A percentile compares a stretch with the other conserved stretches of the same genome.
Evolutionary conservation across 2,888 invertebrate species (phyloP).

Genomic region (Ctena decussata): DNA sequence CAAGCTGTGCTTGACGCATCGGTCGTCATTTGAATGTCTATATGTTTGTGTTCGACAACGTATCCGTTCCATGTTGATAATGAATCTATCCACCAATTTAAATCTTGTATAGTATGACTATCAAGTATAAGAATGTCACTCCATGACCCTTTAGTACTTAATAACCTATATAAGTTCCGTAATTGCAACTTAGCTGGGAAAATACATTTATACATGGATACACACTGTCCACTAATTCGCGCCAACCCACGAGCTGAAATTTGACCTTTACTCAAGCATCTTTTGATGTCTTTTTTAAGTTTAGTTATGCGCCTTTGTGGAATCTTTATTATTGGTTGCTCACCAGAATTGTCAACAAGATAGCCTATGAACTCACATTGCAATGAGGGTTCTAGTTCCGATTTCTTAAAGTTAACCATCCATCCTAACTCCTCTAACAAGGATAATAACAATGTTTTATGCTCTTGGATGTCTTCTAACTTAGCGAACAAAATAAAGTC

Average conservation of each 20-base stretch:
- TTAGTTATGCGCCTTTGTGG: not conserved
- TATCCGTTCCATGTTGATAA: constrained; percentile 1
- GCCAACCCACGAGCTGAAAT: no score
- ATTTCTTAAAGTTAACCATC: constrained; percentile 1
- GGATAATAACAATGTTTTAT: not conserved
- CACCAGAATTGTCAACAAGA: not conserved
- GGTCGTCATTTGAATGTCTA: constrained; percentile 23
- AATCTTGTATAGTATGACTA: not conserved
- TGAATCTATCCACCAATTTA: constrained; percentile 28
- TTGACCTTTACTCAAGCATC: not conserved
- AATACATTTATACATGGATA: no score
- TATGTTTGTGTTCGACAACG: not conserved
- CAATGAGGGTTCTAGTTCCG: not conserved
- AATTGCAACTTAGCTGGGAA: constrained; percentile 23
- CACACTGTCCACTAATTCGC: no score
- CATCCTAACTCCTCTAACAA: constrained; percentile 7
- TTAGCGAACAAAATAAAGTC: constrained; percentile 20
- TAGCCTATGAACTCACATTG: constrained; percentile 9
- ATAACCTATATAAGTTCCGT: constrained; percentile 19
- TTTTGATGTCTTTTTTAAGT: constrained; percentile 11
- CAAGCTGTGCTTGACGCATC: constrained; percentile 8
- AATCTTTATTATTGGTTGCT: not conserved
- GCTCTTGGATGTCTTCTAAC: not conserved
- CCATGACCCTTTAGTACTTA: constrained; percentile 10
- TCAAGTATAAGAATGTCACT: constrained; percentile 10